Evolutionary conservation across 2,113 vertebrate species (phyloP).

Genomic region (Tragelaphus strepsiceros): DNA sequence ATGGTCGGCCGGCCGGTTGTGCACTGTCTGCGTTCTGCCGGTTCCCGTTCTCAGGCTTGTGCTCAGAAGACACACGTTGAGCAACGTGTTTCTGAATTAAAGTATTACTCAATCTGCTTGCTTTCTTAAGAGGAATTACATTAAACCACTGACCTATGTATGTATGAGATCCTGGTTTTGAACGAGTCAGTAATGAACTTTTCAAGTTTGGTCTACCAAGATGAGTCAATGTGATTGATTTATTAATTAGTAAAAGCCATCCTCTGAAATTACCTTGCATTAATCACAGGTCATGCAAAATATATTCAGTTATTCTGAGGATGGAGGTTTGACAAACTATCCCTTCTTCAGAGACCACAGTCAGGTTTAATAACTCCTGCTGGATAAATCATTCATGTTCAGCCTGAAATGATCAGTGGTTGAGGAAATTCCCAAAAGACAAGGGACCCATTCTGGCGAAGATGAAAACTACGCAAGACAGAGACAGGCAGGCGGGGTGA

Average conservation of each 20-base stretch:
- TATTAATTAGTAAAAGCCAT: constrained; percentile 54
- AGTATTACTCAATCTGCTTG: constrained; percentile 37
- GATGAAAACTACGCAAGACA: background rate
- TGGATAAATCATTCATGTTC: constrained; percentile 30
- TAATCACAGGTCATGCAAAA: constrained; percentile 57
- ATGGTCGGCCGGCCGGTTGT: fast-evolving
- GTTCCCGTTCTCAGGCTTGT: constrained; percentile 34
- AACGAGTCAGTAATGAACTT: constrained; percentile 4
- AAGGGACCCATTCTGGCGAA: background rate
- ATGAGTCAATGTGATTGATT: constrained; percentile 38
- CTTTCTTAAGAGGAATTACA: constrained; percentile 42
- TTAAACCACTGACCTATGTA: background rate
- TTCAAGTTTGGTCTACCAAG: background rate
- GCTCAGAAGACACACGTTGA: constrained; percentile 6
- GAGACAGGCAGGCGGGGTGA: background rate
- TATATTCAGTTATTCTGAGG: constrained; percentile 43
- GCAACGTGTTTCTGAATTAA: constrained; percentile 63
- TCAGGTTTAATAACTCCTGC: constrained; percentile 49
- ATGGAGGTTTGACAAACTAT: constrained; percentile 40
- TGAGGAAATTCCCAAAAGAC: constrained; percentile 31
- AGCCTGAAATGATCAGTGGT: background rate
- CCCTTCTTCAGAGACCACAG: constrained; percentile 22
- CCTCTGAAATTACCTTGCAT: constrained; percentile 44
- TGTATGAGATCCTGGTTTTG: background rate
- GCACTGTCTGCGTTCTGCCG: background rate